Evolutionary conservation across 2,888 invertebrate genomes (phyloP), one percentile per base, ranked within the genome.

Genomic region (Polietes domitor): DNA sequence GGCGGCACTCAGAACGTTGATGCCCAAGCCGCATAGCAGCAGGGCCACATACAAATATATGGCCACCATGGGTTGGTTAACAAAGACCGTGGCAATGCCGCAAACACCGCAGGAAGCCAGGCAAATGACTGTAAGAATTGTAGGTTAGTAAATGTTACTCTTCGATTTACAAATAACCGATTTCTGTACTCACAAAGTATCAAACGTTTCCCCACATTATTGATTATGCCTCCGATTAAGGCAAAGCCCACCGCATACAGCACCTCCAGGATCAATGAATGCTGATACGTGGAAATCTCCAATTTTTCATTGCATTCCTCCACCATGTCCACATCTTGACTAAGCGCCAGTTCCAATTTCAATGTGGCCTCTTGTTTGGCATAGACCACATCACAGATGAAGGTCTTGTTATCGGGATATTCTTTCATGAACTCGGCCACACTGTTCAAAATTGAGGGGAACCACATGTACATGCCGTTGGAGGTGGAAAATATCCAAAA

Each of bases 401-500:
- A 88, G 1, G 89, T 88, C 9, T 78, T 83, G 53, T 88, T 86
- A 19, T 84, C 85, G 0, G 90, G 89, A 81, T 90, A 85, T 32
- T 87, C 85, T 6, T 87, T 87, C 55, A 88, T 87, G 80, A 88
- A 91, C 26, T 89, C 88, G 0, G 88, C 89, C 37, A 91, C 87
- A 63, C 88, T 89, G 79, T 91, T 91, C 37, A 91, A 83, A 15
- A 92, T 91, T 71, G 90, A 88, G 3, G 91, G 91, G 75, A 92
- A 90, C 90, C 91, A 92, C 89, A 92, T 90, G 55, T 91, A 90
- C 88, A 92, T 88, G 28, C 91, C 90, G 83, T 90, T 89, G 12
- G 89, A 90, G 32, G 91, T 90, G 9, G 88, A 85, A 79, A 90
- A 91, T 2, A 91, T 90, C 50, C 87, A 89, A 85, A 91, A 91